Evolutionary conservation across 2,113 vertebrate genomes (phyloP), one percentile per base, ranked within the genome.

Genomic region (Damaliscus lunatus): DNA sequence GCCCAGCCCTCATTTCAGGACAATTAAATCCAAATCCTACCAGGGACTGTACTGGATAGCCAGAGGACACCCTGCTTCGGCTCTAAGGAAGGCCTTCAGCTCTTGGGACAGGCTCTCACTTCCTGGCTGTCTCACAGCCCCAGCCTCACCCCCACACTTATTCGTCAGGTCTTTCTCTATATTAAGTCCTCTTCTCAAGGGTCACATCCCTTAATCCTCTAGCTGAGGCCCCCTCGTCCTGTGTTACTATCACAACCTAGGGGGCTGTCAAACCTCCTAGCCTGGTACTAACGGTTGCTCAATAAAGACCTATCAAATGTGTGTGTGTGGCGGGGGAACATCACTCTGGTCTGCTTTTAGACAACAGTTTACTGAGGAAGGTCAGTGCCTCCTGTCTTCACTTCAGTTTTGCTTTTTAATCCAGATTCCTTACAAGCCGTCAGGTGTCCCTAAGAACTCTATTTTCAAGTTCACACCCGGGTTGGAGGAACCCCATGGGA

Each of bases 331-430:
- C 0, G 3, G 3, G 14, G 52, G 36, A 55, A 93, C 29, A 3
- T 81, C 25, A 83, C n/a, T 11, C 13, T 0, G 46, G 31, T 48
- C 43, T 81, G 23, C 33, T 82, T 89, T 93, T 71, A 80, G 11
- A 88, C 21, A 59, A 48, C 7, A 90, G 17, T 62, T 52, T 93
- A 80, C 21, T 87, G 31, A 96, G 46, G 53, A 97, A 89, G 31
- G 23, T 36, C 59, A 95, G 31, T 74, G 27, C 33, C n/a, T 85
- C 48, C 21, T 83, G 36, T 15, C 59, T 64, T 91, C 17, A 84
- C 93, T 60, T 83, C 36, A 62, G 60, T 95, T 91, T 94, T 31
- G n/a, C 84, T 96, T 94, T 97, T 95, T 29, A 94, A 94, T 86
- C 52, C 93, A 71, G 10, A 55, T 78, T 93, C 40, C 48, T 98